These are phyloP conservation scores for Mamestra configurata DNA, from an alignment of 1,140 invertebrate genomes.

Conservation along the genomic window DNA sequence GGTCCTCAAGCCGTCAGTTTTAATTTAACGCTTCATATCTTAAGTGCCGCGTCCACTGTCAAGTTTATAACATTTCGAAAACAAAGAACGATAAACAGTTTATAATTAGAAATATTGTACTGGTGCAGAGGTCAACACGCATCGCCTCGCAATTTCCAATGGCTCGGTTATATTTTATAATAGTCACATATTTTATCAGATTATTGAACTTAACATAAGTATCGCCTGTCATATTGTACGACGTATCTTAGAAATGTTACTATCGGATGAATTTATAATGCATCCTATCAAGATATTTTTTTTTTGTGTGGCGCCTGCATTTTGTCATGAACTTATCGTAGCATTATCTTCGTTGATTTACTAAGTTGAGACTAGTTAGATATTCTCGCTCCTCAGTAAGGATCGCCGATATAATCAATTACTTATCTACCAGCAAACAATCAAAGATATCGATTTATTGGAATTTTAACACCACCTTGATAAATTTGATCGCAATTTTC, in stretches of 20 bases:
- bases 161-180: constrained; percentile 67
- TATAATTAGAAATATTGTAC: constrained; percentile 80
- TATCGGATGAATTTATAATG: too few relatives aligned
- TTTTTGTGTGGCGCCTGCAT: neutral
- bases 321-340: neutral
- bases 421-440: constrained; percentile 71
- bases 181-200: constrained; percentile 52
- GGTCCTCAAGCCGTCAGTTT: neutral
- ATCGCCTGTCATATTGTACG: neutral
- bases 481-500: constrained; percentile 68
- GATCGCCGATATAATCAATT: constrained; percentile 56
- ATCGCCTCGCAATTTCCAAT: constrained; percentile 69
- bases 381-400: neutral
- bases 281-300: neutral
- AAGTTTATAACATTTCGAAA: constrained; percentile 61
- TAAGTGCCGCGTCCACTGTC: constrained; percentile 40
- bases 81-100: constrained; percentile 76
- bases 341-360: neutral
- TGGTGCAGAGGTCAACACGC: constrained; percentile 75
- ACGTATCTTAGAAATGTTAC: neutral
- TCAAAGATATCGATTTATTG: constrained; percentile 75
- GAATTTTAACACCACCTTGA: constrained; percentile 67
- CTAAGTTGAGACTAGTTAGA: neutral
- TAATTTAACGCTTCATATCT: neutral
- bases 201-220: constrained; percentile 27